Evolutionary conservation across 2,797 vertebrate genomes (phyloP).

Genomic region (Onychomys arenicola): DNA sequence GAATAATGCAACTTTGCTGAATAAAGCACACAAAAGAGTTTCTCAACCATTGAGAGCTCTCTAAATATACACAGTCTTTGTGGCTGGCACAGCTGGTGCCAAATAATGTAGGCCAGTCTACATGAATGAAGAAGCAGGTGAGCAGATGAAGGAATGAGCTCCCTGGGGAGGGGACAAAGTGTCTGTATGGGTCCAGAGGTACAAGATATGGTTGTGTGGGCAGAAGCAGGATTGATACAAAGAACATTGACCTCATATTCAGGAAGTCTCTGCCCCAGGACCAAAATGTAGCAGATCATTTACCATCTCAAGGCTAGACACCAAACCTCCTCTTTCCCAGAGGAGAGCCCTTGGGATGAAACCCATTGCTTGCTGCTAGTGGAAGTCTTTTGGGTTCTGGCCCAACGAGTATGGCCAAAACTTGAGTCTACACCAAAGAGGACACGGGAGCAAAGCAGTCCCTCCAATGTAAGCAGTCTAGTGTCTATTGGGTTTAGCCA

Average conservation of each 20-base stretch:
- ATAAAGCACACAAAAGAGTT: neutral
- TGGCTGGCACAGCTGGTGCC: neutral
- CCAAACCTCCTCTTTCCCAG: neutral
- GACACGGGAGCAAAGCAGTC: neutral
- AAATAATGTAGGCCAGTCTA: neutral
- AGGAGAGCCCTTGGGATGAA: neutral
- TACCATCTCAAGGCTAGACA: neutral
- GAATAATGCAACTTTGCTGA: conserved; percentile 13
- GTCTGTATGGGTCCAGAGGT: neutral
- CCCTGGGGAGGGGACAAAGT: too few relatives aligned
- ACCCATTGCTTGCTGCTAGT: neutral
- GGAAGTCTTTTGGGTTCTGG: neutral
- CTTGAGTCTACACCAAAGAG: neutral
- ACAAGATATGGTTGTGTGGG: neutral
- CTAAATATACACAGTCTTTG: neutral
- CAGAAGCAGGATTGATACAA: neutral
- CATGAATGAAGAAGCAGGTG: neutral
- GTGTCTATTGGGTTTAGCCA: neutral
- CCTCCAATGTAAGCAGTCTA: neutral
- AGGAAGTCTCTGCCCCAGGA: neutral
- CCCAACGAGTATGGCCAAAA: neutral
- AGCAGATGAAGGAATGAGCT: neutral
- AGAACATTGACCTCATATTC: neutral
- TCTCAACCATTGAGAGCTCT: neutral
- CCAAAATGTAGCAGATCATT: neutral